Evolutionary conservation across 2,113 vertebrate species (phyloP), one percentile per base, ranked within the genome.

Genomic region (Gnathonemus longibarbis): DNA sequence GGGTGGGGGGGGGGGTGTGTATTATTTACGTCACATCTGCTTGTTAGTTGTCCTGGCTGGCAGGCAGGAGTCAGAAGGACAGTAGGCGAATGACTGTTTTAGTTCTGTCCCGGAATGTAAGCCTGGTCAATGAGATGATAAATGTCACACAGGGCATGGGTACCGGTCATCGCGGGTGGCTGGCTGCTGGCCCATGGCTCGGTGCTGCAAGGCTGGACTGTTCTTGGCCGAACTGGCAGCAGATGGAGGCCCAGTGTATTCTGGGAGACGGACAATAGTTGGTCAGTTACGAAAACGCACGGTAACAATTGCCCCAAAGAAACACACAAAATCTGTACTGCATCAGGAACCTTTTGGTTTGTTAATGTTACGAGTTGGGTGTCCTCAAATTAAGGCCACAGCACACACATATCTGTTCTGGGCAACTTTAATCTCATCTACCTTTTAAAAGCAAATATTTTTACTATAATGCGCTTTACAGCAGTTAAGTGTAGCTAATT

Each of bases 221-320:
- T 97, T 96, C 90, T 93, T 92, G 89, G 97, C 97, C 0, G 97
- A 97, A 92, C 96, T 97, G 27, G 95, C 95, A 92, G 96, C 96
- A 0, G 97, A 97, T 0, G 96, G 94, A 88, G 97, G 96, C 5
- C 97, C 96, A 1, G 91, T 95, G 70, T 95, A 95, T 9, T 97
- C 97, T 97, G 88, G 56, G 0, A 53, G 90, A 48, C 5, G 45
- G 50, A 42, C 15, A 46, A 9, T 3, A 24, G 9, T 3, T 56
- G 4, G 74, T 89, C 35, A 58, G 74, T 58, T 5, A 35, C 10
- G 77, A 31, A 90, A 49, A 6, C 45, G 58, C 7, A 17, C 31
- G 70, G 24, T 21, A 27, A 85, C 15, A 24, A 27, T 27, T 9
- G 49, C 42, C n/a, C 45, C 13, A 74, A 42, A 49, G 39, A 49